Percentiles rank a stretch among this genome's conserved stretches.
Evolutionary conservation across 2,888 invertebrate species (phyloP).

Genomic region (Didymodactylos carnosus): DNA sequence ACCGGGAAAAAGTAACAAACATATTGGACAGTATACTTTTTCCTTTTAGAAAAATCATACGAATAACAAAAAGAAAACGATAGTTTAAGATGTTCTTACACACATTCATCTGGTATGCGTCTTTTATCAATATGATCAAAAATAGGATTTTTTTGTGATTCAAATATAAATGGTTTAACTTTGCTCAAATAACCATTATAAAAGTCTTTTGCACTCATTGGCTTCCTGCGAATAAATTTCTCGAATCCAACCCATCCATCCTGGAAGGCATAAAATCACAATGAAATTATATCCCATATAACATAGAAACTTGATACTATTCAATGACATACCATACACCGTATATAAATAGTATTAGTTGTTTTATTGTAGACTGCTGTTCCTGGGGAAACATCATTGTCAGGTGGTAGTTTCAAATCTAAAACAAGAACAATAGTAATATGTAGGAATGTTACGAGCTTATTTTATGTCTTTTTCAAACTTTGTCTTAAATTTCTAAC

Average conservation of each 20-base stretch:
- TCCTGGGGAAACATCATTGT: too few species aligned
- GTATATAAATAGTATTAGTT: not conserved
- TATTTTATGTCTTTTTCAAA: too few species aligned
- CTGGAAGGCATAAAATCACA: not conserved
- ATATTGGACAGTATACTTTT: too few species aligned
- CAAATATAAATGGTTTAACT: conserved; percentile 8
- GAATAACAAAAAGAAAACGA: too few species aligned
- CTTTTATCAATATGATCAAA: not conserved
- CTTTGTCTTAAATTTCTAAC: too few species aligned
- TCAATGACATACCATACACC: not conserved
- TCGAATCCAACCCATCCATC: conserved; percentile 22
- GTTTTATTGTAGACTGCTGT: not conserved
- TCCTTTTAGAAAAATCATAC: too few species aligned
- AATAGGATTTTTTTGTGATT: not conserved
- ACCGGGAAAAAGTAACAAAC: too few species aligned
- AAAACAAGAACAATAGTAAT: not conserved
- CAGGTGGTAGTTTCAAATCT: not conserved
- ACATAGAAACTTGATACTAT: too few species aligned
- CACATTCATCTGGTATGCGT: too few species aligned
- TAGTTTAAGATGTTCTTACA: too few species aligned
- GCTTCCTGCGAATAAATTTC: conserved; percentile 32
- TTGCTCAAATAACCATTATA: conserved; percentile 55
- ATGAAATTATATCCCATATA: not conserved
- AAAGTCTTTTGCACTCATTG: conserved; percentile 59
- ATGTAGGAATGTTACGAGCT: too few species aligned